phyloP scores from a whole-genome alignment of 2,888 invertebrate species.

The Zootermopsis nevadensis region DNA sequence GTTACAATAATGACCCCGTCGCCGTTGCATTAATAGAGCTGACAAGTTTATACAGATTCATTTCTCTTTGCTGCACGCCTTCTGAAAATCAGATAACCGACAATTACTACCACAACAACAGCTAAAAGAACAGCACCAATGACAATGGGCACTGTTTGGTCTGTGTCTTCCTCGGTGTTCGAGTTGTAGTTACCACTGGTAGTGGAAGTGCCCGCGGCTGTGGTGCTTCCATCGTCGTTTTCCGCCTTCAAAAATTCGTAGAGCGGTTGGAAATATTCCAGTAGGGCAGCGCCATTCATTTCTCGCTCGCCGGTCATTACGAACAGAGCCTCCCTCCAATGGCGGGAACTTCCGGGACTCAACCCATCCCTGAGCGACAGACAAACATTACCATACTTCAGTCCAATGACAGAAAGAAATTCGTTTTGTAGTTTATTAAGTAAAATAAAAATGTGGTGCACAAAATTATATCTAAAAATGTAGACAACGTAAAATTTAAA shows the following conservation, averaged over 20 bases:
- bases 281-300: conserved; percentile 63
- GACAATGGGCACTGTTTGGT: conserved; percentile 25
- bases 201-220: neutral
- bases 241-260: conserved; percentile 56
- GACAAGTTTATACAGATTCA: neutral
- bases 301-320: conserved; percentile 61
- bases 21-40: no score
- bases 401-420: no score
- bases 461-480: no score
- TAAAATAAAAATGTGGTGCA: no score
- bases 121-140: conserved; percentile 35
- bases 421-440: no score
- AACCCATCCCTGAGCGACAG: conserved; percentile 54
- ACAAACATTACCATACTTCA: no score
- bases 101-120: conserved; percentile 24
- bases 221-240: no score
- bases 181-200: no score
- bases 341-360: conserved; percentile 55
- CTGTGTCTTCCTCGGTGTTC: neutral
- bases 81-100: conserved; percentile 31
- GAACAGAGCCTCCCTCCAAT: conserved; percentile 61
- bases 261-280: conserved; percentile 66
- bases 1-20: no score
- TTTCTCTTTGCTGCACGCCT: conserved; percentile 17
- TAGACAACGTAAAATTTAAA: no score